Evolutionary conservation across 2,113 vertebrate species (phyloP).

Genomic region (Glaucomys volans): DNA sequence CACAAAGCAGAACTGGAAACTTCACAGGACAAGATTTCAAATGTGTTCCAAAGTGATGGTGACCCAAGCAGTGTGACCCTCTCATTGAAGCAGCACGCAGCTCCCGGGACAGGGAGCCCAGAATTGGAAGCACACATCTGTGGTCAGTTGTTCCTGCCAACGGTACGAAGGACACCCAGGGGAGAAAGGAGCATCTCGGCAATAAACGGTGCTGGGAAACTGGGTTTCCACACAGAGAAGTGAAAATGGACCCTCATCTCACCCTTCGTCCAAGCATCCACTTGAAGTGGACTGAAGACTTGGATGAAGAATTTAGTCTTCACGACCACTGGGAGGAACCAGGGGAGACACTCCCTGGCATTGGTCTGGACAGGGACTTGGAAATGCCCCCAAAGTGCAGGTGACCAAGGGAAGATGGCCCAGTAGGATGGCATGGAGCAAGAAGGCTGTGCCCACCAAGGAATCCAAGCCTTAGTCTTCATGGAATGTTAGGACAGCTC

Average conservation of each 20-base stretch:
- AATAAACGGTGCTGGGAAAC: background rate
- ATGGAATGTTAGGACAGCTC: no score
- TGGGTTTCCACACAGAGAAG: no score
- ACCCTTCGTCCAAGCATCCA: background rate
- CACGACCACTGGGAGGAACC: rapidly evolving
- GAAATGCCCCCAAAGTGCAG: background rate
- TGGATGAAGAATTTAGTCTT: background rate
- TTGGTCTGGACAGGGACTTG: no score
- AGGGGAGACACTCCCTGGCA: no score
- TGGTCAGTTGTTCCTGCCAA: background rate
- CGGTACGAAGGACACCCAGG: background rate
- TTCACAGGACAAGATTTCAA: background rate
- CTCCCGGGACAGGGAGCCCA: no score
- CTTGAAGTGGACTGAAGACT: background rate
- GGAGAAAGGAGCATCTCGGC: no score
- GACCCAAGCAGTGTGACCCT: background rate
- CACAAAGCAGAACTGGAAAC: background rate
- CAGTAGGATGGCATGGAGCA: rapidly evolving
- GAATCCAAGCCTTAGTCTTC: no score
- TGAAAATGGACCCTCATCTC: no score
- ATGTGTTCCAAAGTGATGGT: background rate
- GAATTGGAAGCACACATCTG: no score
- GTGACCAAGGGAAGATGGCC: no score
- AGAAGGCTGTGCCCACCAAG: no score
- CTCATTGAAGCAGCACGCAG: no score